These are phyloP conservation scores for Zoanthus gigantus DNA, from an alignment of 92 coral and sea anemone species.

Conservation along the genomic window DNA sequence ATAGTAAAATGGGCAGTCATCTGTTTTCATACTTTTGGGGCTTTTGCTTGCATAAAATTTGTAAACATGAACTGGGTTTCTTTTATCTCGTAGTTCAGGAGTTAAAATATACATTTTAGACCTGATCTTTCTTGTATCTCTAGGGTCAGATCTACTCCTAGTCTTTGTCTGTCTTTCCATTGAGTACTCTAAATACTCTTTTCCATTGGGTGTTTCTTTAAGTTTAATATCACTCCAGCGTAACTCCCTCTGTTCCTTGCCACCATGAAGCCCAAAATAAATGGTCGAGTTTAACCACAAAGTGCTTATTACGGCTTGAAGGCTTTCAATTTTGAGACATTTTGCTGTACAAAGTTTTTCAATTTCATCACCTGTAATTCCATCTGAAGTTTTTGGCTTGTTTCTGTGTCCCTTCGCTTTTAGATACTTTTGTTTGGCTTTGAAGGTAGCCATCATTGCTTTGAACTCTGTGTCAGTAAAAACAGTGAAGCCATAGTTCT, in stretches of 20 bases:
- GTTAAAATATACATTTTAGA: too few relatives aligned
- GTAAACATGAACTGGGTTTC: too few relatives aligned
- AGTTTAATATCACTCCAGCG: constrained; percentile 33
- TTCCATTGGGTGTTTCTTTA: constrained; percentile 16
- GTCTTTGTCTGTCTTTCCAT: not conserved
- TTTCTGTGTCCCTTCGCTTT: constrained; percentile 25
- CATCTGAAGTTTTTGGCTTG: constrained; percentile 18
- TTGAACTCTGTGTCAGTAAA: constrained; percentile 38
- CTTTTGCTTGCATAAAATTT: too few relatives aligned
- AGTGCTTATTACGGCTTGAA: constrained; percentile 35
- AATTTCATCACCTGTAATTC: constrained; percentile 43
- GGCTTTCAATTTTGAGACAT: constrained; percentile 21
- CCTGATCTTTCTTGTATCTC: too few relatives aligned
- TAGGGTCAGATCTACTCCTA: not conserved
- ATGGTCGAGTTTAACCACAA: constrained; percentile 36
- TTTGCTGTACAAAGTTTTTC: constrained; percentile 28
- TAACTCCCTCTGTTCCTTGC: constrained; percentile 42
- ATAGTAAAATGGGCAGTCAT: too few relatives aligned
- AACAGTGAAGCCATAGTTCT: constrained; percentile 18
- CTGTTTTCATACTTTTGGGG: too few relatives aligned
- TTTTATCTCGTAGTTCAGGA: too few relatives aligned
- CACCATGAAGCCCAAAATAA: constrained; percentile 44
- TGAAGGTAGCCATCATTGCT: constrained; percentile 41
- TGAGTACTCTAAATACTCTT: constrained; percentile 12
- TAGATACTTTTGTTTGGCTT: constrained; percentile 51